Evolutionary conservation across 2,113 vertebrate genomes (phyloP).

Genomic region (Psophia crepitans): DNA sequence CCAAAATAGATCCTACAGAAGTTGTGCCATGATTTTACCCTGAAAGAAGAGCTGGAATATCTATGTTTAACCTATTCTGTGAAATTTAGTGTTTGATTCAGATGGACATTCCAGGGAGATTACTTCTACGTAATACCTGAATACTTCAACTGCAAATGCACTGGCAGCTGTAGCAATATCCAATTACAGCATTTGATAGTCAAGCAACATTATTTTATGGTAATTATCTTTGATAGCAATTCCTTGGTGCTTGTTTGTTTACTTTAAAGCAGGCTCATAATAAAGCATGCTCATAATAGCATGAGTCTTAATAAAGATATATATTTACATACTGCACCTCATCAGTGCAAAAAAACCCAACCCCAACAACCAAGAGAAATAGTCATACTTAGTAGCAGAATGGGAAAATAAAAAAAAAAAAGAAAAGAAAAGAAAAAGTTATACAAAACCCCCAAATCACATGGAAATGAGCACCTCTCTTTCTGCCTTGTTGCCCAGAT

Average conservation of each 20-base stretch:
- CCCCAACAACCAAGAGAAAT: not conserved
- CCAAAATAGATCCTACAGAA: not conserved
- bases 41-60: not conserved
- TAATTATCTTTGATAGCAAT: not conserved
- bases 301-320: not conserved
- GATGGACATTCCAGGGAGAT: not conserved
- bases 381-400: not conserved
- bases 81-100: not conserved
- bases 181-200: not conserved
- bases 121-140: not conserved
- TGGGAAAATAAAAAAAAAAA: not conserved
- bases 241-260: not conserved
- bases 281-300: not conserved
- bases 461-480: not conserved
- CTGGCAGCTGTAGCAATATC: not conserved
- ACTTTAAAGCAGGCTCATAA: not conserved
- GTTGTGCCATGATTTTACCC: not conserved
- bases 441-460: not conserved
- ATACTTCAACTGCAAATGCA: not conserved
- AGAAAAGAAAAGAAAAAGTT: fast-evolving
- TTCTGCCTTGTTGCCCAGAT: not conserved
- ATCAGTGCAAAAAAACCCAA: not conserved
- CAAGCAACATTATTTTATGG: not conserved
- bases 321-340: not conserved
- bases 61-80: not conserved